Conservation (phyloP, 2,888 invertebrate species). For the Patella pellucida region DNA sequence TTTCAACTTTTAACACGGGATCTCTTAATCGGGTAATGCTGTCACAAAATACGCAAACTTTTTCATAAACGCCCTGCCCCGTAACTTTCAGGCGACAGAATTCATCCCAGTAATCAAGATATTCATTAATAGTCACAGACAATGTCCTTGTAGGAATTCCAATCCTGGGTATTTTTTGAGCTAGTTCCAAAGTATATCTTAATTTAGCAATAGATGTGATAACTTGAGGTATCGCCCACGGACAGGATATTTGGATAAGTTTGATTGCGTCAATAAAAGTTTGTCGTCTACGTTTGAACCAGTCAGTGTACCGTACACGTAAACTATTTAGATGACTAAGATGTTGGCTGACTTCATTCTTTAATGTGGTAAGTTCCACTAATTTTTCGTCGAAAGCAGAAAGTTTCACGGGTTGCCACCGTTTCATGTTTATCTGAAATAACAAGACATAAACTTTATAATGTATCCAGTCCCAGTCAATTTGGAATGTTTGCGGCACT, state of each 20-base stretch:
- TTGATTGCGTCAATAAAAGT: constrained; percentile 59
- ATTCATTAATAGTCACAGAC: constrained; percentile 52
- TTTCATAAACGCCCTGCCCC: constrained; percentile 49
- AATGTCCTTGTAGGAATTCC: constrained; percentile 48
- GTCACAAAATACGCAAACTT: constrained; percentile 51
- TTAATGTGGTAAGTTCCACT: constrained; percentile 59
- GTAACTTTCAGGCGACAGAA: constrained; percentile 50
- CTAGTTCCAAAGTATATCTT: constrained; percentile 40
- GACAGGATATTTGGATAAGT: constrained; percentile 51
- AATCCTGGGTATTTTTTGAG: constrained; percentile 47
- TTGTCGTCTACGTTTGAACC: constrained; percentile 56
- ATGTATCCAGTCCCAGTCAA: background rate
- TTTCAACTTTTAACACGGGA: constrained; percentile 51
- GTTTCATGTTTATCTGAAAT: background rate
- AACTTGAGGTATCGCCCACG: background rate
- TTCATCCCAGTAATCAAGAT: constrained; percentile 54
- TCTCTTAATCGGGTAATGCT: constrained; percentile 55
- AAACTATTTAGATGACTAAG: constrained; percentile 56
- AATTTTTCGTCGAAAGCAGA: constrained; percentile 51
- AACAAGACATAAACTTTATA: background rate
- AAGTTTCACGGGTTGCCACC: background rate
- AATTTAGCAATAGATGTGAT: background rate
- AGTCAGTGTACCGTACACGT: constrained; percentile 59
- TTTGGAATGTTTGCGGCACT: background rate
- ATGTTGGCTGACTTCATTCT: constrained; percentile 51